These are phyloP conservation scores for Dissostichus mawsoni DNA, from an alignment of 2,113 vertebrate species.

Conservation along the genomic window DNA sequence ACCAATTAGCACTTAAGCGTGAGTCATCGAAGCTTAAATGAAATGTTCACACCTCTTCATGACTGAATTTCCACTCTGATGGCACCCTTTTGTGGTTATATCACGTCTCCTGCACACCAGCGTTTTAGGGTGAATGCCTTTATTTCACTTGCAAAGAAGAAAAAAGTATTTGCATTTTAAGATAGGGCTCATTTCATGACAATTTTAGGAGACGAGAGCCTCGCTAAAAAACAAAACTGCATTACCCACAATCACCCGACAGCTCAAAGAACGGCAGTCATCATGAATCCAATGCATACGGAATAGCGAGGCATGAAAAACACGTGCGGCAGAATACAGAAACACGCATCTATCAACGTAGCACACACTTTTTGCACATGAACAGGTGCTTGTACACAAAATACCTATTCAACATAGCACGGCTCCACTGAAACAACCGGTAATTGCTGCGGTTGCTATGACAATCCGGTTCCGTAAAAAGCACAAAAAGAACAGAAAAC, in stretches of 20 bases:
- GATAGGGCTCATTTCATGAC: neutral
- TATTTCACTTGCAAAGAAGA: constrained; percentile 1
- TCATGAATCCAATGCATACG: constrained; percentile 36
- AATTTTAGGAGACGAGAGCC: neutral
- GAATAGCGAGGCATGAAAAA: neutral
- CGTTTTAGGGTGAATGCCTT: neutral
- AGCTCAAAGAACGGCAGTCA: constrained; percentile 13
- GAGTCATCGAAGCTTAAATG: constrained; percentile 34
- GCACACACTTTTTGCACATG: constrained; percentile 21
- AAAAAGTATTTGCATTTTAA: constrained; percentile 32
- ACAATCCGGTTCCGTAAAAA: constrained; percentile 31
- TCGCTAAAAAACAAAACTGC: constrained; percentile 27
- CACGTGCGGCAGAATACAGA: neutral
- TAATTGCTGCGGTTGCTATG: constrained; percentile 50
- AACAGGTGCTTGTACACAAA: constrained; percentile 33
- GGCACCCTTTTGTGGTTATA: neutral
- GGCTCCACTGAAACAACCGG: constrained; percentile 13
- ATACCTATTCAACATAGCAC: constrained; percentile 42
- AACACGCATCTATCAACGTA: neutral
- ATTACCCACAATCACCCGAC: constrained; percentile 2
- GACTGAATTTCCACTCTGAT: constrained; percentile 23
- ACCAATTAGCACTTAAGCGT: constrained; percentile 22
- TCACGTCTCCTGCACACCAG: neutral
- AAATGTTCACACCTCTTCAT: constrained; percentile 29
- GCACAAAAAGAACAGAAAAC: constrained; percentile 19